These are phyloP conservation scores for Mungos mungo DNA, from an alignment of 2,113 vertebrate genomes.

Conservation along the genomic window DNA sequence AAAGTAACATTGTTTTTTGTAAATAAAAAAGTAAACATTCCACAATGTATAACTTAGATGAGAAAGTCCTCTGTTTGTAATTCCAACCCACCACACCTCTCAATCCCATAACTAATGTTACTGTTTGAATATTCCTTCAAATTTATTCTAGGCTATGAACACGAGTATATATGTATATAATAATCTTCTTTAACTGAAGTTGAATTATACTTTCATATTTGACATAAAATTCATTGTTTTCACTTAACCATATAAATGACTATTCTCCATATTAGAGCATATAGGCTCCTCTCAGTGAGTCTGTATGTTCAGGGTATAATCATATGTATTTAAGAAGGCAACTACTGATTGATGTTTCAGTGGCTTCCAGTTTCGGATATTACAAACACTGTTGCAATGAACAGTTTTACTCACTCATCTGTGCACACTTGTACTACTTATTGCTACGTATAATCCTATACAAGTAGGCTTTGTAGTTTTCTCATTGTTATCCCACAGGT, in stretches of 20 bases:
- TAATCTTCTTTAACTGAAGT: slow-evolving; percentile 31
- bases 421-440: background rate
- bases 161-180: background rate
- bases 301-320: background rate
- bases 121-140: background rate
- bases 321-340: background rate
- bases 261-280: background rate
- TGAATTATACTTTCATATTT: background rate
- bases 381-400: background rate
- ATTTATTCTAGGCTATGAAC: background rate
- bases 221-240: background rate
- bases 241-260: background rate
- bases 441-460: background rate
- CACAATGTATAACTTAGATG: background rate
- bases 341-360: background rate
- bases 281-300: background rate
- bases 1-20: background rate
- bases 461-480: background rate
- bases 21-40: background rate
- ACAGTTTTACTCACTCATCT: background rate
- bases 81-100: background rate
- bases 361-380: background rate
- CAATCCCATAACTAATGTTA: slow-evolving; percentile 9
- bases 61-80: background rate
- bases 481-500: background rate